Base-by-base conservation (phyloP, 2,888 invertebrate genomes). In the Hirtodrosophila alboralis region DNA sequence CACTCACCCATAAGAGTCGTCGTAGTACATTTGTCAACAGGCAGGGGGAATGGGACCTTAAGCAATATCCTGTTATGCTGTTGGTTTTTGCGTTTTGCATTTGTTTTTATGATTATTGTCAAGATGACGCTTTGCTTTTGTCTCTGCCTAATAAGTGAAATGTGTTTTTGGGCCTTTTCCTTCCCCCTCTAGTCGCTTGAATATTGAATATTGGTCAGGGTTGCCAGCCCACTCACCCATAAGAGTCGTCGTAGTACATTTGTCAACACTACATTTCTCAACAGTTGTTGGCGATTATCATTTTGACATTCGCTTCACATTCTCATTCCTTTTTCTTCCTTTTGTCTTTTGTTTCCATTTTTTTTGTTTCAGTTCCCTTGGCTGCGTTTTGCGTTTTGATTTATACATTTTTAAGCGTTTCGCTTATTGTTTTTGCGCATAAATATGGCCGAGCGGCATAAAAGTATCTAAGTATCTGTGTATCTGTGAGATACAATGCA, bases 201-300 rank as follows among this genome's bases (percentile, higher is more conserved):
- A 45, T 54, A 56, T 54, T 66, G 52, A 51, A 61, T 60, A 54
- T 52, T 53, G 61, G 61, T 51, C 68, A 69, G 68, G 51, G 65
- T 54, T 65, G 65, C 27, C 4, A 5, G 5, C 7, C 26, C 13
- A 4, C 9, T 3, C 12, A 27, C 10, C 26, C 30, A 27, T 12
- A 58, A 47, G 49, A 59, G 61, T 31, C 53, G 52, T 63, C 59
- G n/a, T n/a, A n/a, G n/a, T 62, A 84, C 86, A 86, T 86, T 86
- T 86, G 86, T 87, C 87, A 87, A 67, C 78, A 63, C 60, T 23
- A 23, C 23, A 23, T 75, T 37, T 18, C 69, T 60, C 81, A 88
- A 86, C 89, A 88, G 88, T 88, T 88, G 89, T 87, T 86, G 79
- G 80, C 79, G 88, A 88, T 88, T 88, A 88, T 88, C 88, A 80